Conservation (phyloP, 1,140 invertebrate genomes). For the Euura lappo region DNA sequence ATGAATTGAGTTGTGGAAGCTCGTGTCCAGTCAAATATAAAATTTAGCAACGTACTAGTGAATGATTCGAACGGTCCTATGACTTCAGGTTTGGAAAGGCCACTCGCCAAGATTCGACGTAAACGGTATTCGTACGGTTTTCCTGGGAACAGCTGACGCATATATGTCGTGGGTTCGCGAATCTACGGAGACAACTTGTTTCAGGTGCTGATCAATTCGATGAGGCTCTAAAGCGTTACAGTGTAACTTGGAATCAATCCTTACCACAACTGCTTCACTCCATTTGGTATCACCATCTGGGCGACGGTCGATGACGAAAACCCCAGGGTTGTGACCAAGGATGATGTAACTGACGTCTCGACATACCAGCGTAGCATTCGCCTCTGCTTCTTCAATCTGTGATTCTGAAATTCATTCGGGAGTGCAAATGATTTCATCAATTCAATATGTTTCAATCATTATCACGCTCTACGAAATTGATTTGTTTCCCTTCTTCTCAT, state of each 20-base stretch:
- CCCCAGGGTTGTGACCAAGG: slow-evolving; percentile 38
- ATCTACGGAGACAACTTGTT: too few species aligned
- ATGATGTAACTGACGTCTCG: slow-evolving; percentile 30
- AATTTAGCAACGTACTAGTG: slow-evolving; percentile 14
- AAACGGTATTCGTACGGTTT: slow-evolving; percentile 34
- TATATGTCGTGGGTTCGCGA: too few species aligned
- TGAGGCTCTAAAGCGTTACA: not conserved
- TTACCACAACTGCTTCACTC: slow-evolving; percentile 28
- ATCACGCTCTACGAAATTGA: too few species aligned
- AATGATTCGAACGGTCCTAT: slow-evolving; percentile 39
- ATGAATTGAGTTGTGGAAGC: not conserved
- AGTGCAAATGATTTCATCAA: too few species aligned
- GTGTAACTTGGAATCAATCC: not conserved
- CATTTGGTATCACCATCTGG: slow-evolving; percentile 8
- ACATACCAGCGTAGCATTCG: slow-evolving; percentile 38
- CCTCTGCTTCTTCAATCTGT: slow-evolving; percentile 4
- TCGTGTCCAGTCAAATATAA: too few species aligned
- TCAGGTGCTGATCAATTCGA: too few species aligned
- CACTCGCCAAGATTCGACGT: slow-evolving; percentile 26
- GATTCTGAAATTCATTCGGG: too few species aligned
- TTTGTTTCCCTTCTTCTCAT: too few species aligned
- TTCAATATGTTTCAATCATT: too few species aligned
- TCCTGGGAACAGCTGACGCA: slow-evolving; percentile 13
- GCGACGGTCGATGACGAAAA: slow-evolving; percentile 37
- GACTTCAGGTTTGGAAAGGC: slow-evolving; percentile 34